A percentile compares a stretch with the other conserved stretches of the same genome.
These are phyloP conservation scores for Lampris megalopsis DNA, from an alignment of 2,113 vertebrate species.

Conservation along the genomic window DNA sequence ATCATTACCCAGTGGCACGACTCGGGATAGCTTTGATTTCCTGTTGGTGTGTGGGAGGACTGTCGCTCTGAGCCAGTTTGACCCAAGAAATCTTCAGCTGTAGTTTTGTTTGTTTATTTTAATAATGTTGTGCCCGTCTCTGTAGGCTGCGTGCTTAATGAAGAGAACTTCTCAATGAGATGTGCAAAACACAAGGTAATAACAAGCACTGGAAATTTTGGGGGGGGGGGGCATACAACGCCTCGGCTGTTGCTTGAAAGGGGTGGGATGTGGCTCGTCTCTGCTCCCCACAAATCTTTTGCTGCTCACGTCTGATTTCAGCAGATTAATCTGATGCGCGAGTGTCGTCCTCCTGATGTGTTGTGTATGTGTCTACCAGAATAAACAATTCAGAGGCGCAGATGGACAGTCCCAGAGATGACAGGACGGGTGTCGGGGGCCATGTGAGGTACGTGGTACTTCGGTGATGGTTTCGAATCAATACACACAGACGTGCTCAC, in stretches of 20 bases:
- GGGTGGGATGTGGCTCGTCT: too few relatives aligned
- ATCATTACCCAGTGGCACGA: not conserved
- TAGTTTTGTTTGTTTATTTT: not conserved
- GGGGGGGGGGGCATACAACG: too few relatives aligned
- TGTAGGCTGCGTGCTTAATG: constrained; percentile 76
- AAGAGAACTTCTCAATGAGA: constrained; percentile 82
- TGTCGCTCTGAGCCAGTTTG: not conserved
- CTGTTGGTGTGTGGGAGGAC: constrained; percentile 8
- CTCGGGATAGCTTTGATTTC: not conserved
- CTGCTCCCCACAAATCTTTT: too few relatives aligned
- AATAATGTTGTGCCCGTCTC: constrained; percentile 10
- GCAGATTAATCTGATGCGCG: not conserved
- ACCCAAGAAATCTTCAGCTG: not conserved
- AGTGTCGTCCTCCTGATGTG: not conserved
- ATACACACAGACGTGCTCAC: not conserved
- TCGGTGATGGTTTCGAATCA: not conserved
- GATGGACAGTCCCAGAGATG: constrained; percentile 72
- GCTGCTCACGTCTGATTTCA: not conserved
- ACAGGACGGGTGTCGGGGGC: constrained; percentile 32
- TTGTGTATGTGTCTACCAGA: constrained; percentile 56
- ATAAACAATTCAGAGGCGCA: constrained; percentile 60
- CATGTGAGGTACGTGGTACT: constrained; percentile 44
- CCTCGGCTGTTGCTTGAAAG: too few relatives aligned
- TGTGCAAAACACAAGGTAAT: constrained; percentile 83
- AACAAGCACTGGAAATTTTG: not conserved